Evolutionary conservation across 1,140 invertebrate species (phyloP), one percentile per base, ranked within the genome.

Genomic region (Drosophila lowei): DNA sequence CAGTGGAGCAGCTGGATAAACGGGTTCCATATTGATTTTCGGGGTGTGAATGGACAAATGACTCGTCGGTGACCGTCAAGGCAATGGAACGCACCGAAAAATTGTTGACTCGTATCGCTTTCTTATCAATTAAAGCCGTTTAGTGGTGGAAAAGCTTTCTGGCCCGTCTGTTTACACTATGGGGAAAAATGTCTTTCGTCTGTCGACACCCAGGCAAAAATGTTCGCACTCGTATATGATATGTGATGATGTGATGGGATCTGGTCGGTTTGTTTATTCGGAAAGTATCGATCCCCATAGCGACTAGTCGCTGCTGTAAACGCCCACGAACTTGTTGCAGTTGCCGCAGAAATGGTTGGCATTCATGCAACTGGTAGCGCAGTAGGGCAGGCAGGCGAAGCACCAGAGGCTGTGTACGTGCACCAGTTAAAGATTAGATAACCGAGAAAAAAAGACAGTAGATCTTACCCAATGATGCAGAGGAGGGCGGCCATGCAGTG

Each of bases 291-390:
- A 25, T 43, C 23, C 21, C 38, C 5, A 7, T 6, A 4, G 30
- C 1, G 7, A 13, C 44, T 72, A 85, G 60, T 80, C 81, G 48
- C 72, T 74, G 65, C 46, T 72, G 56, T 94, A 94, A n/a, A 92
- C 91, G 28, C 95, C 95, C 21, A 96, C 89, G 71, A 92, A 95
- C 15, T 92, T 86, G 43, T 92, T 92, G 78, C 95, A 96, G 60
- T 93, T 93, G n/a, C 95, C 94, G 77, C 95, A 96, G 66, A 93
- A 94, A 81, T 96, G 95, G 67, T 94, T 94, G 8, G 93, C 92
- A 43, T 92, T 93, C 81, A 93, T 92, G 77, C 94, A 95, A 18
- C 92, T 93, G 59, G 95, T 93, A 53, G 94, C 92, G 59, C 94
- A 95, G 73, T 95, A 95, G 5, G 95, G 94, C 16, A 94, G 81